phyloP scores from a whole-genome alignment of 2,888 invertebrate species.

The Hecatera dysodea region DNA sequence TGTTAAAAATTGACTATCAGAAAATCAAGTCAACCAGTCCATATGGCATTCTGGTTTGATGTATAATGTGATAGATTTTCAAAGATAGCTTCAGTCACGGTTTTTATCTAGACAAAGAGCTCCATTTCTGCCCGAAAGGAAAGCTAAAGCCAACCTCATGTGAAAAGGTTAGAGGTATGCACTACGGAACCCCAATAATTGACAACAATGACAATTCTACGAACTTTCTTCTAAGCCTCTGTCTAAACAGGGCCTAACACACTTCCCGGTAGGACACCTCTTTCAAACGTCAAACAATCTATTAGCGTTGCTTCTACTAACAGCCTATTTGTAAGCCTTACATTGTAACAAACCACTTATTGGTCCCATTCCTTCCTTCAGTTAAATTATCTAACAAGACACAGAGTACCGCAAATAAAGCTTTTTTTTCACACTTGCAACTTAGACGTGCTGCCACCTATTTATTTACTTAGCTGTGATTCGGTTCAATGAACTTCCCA shows the following conservation, averaged over 20 bases:
- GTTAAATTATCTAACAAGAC: slow-evolving; percentile 72
- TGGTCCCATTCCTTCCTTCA: slow-evolving; percentile 55
- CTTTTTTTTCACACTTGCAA: slow-evolving; percentile 77
- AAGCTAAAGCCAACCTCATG: background rate
- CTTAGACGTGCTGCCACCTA: slow-evolving; percentile 76
- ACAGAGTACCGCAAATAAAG: slow-evolving; percentile 70
- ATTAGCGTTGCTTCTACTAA: slow-evolving; percentile 29
- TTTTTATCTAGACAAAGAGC: background rate
- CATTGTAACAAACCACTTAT: slow-evolving; percentile 42
- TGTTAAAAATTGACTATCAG: too few relatives aligned
- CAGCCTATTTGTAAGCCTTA: slow-evolving; percentile 30
- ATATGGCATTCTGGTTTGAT: background rate
- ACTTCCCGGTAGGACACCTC: slow-evolving; percentile 20
- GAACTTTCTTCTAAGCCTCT: slow-evolving; percentile 5
- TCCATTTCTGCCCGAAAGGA: background rate
- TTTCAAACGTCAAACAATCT: slow-evolving; percentile 28
- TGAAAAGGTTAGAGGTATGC: background rate
- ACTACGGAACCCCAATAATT: slow-evolving; percentile 24
- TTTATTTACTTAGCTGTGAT: slow-evolving; percentile 83
- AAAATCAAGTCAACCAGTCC: background rate
- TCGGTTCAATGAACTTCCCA: slow-evolving; percentile 82
- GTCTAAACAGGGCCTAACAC: background rate
- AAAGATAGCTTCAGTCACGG: background rate
- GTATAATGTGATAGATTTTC: background rate
- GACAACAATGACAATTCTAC: slow-evolving; percentile 14